Evolutionary conservation across 2,888 invertebrate species (phyloP).

Genomic region (Cremastinae sp.): DNA sequence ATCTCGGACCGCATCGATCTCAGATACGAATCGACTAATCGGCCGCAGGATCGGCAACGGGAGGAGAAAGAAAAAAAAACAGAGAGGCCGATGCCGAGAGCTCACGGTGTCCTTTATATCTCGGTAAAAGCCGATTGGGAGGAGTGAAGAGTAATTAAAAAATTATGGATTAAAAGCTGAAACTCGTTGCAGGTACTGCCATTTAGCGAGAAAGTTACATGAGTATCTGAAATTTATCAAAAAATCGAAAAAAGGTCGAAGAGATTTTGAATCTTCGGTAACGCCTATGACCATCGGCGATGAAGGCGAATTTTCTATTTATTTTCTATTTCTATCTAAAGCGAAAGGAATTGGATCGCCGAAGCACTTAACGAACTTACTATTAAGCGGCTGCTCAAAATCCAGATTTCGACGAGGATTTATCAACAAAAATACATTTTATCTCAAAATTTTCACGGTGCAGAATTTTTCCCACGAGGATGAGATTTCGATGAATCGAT

Average conservation of each 20-base stretch:
- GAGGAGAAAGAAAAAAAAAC: constrained; percentile 40
- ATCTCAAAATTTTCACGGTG: constrained; percentile 1
- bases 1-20: constrained; percentile 47
- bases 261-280: constrained; percentile 18
- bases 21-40: constrained; percentile 64
- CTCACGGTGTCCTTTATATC: constrained; percentile 12
- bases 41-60: constrained; percentile 34
- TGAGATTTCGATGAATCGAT: constrained; percentile 15
- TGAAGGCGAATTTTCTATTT: too few relatives aligned
- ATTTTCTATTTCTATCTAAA: too few relatives aligned
- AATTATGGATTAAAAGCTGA: constrained; percentile 52
- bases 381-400: constrained; percentile 44
- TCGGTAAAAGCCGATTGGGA: constrained; percentile 37
- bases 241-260: constrained; percentile 43
- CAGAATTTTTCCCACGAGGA: constrained; percentile 30
- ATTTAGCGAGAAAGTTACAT: constrained; percentile 11
- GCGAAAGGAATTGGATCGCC: too few relatives aligned
- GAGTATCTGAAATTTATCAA: constrained; percentile 43
- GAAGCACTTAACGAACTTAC: constrained; percentile 31
- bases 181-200: constrained; percentile 14
- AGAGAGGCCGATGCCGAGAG: not conserved
- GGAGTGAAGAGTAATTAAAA: constrained; percentile 60
- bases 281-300: too few relatives aligned
- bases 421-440: constrained; percentile 7
- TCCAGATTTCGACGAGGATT: constrained; percentile 4